These are phyloP conservation scores for Agonopterix heracliana DNA, from an alignment of 2,888 invertebrate genomes.

Conservation along the genomic window DNA sequence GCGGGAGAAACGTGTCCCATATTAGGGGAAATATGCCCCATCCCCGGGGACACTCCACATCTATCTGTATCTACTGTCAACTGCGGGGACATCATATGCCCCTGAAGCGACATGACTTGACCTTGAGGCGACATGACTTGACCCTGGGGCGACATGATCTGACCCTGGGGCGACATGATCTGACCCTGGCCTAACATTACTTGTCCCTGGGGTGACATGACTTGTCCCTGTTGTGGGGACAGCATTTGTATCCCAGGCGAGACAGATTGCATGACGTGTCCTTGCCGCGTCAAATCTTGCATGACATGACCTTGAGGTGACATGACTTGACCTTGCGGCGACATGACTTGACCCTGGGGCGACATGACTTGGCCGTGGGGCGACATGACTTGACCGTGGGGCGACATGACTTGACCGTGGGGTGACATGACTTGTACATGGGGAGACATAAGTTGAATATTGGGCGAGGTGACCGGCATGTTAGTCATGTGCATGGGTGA, in stretches of 20 bases:
- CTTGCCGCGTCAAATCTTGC: slow-evolving; percentile 4
- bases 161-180: background rate
- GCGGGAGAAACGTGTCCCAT: slow-evolving; percentile 2
- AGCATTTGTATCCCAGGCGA: slow-evolving; percentile 3
- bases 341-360: slow-evolving; percentile 3
- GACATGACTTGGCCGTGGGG: slow-evolving; percentile 5
- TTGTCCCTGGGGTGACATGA: slow-evolving; percentile 5
- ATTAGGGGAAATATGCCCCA: slow-evolving; percentile 31
- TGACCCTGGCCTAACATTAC: slow-evolving; percentile 5
- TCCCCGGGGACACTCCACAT: slow-evolving; percentile 19
- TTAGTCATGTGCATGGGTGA: slow-evolving; percentile 6
- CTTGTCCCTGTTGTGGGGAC: background rate
- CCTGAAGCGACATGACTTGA: slow-evolving; percentile 1
- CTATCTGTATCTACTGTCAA: slow-evolving; percentile 7
- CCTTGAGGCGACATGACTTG: slow-evolving; percentile 3
- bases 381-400: slow-evolving; percentile 3
- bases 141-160: slow-evolving; percentile 6
- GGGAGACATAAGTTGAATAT: slow-evolving; percentile 9
- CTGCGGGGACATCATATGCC: slow-evolving; percentile 9
- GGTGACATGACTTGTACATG: slow-evolving; percentile 8
- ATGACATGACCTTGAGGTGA: slow-evolving; percentile 12
- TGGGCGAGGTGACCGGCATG: slow-evolving; percentile 12
- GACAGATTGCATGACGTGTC: slow-evolving; percentile 9
- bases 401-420: slow-evolving; percentile 4
- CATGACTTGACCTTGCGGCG: slow-evolving; percentile 8